Evolutionary conservation across 2,888 invertebrate genomes (phyloP), one percentile per base, ranked within the genome.

Genomic region (Orgyia antiqua): DNA sequence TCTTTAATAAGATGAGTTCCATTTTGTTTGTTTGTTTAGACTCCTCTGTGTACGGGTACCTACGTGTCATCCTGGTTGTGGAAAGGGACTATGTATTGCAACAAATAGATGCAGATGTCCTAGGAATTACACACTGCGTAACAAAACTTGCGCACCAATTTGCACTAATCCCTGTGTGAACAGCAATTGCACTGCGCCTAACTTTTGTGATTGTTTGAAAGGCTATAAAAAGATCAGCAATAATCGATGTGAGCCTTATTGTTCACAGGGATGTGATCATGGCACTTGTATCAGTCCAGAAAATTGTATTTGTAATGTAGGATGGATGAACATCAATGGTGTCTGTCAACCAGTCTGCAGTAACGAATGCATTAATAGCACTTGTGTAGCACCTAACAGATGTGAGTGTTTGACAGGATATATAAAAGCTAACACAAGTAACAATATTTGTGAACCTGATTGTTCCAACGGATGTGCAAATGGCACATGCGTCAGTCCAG

Each of bases 121-220:
- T 3, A 19, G 3, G 6, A 29, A 25, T 1, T 33, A 33, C 8
- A 87, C 87, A 39, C 45, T 47, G 1, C 17, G 17, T 10, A 23
- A 27, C 6, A 27, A 17, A 3, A 27, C 23, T 1, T 32, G 32
- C 13, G 68, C 31, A 30, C 58, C 63, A 2, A 27, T 35, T 2
- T 88, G 88, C 37, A 37, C 40, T 0, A 68, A 76, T 5, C 70
- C 72, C 6, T 88, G 88, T 27, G 45, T 58, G 1, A 87, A 89
- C 49, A 87, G 87, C 2, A 50, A 42, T 1, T 89, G 89, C 42
- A 54, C 74, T 0, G 78, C 75, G 0, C 88, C 88, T 1, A 72
- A 87, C 23, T 68, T 61, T 0, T 88, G 87, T 38, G 45, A 72
- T 33, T 89, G 88, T 42, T 56, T 71, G 6, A 47, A 60, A 42